phyloP scores from a whole-genome alignment of 2,888 invertebrate species.

The Polylopha cassiicola region DNA sequence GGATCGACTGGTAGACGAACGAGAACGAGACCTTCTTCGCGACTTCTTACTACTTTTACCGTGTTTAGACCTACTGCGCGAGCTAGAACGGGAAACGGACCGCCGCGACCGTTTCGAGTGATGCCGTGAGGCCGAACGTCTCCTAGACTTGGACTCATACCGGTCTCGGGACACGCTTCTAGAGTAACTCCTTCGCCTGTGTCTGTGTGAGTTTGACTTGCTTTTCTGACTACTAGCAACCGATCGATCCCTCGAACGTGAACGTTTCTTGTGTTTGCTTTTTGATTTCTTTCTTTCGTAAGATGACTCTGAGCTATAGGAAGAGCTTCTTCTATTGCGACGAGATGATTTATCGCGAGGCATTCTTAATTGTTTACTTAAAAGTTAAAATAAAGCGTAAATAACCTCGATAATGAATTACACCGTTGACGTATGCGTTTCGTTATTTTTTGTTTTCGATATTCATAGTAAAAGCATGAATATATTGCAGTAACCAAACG shows the following conservation, averaged over 20 bases:
- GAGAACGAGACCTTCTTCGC: constrained; percentile 48
- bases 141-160: constrained; percentile 56
- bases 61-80: constrained; percentile 50
- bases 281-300: constrained; percentile 61
- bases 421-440: too few species aligned
- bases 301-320: constrained; percentile 64
- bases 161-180: constrained; percentile 63
- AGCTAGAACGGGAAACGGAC: constrained; percentile 54
- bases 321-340: constrained; percentile 61
- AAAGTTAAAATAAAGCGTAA: background rate
- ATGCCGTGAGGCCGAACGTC: constrained; percentile 52
- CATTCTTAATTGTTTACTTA: constrained; percentile 39
- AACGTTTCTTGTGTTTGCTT: constrained; percentile 58
- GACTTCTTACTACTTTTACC: constrained; percentile 48
- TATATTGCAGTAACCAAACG: too few species aligned
- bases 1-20: constrained; percentile 49
- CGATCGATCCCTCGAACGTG: constrained; percentile 60
- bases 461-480: too few species aligned
- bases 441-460: too few species aligned
- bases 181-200: constrained; percentile 56
- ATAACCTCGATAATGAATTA: too few species aligned
- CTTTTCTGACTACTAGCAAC: constrained; percentile 52
- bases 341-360: constrained; percentile 67
- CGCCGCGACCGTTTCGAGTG: constrained; percentile 43
- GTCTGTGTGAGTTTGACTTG: constrained; percentile 54